Evolutionary conservation across 1,140 invertebrate genomes (phyloP).

Genomic region (Cephus cinctus): DNA sequence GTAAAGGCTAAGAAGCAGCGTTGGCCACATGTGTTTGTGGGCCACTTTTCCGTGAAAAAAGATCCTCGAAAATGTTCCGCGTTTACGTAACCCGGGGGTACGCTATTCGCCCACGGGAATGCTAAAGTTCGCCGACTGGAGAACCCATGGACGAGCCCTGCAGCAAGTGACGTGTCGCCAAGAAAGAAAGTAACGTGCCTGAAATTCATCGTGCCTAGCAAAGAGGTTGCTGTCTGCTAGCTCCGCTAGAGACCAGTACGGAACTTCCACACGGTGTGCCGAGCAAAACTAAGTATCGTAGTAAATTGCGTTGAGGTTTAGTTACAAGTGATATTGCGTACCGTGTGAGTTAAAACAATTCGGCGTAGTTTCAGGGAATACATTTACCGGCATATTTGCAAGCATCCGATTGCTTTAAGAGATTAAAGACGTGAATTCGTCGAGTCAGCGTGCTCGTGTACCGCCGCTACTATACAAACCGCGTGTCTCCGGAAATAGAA

Average conservation of each 20-base stretch:
- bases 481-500: too few species aligned
- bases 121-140: conserved; percentile 9
- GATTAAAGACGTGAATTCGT: conserved; percentile 24
- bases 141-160: conserved; percentile 7
- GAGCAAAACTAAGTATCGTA: too few species aligned
- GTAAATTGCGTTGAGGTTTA: too few species aligned
- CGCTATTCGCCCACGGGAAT: conserved; percentile 13
- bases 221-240: conserved; percentile 6
- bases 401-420: background rate
- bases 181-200: background rate
- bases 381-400: conserved; percentile 1
- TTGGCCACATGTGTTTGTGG: conserved; percentile 39
- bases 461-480: too few species aligned
- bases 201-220: background rate
- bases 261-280: background rate
- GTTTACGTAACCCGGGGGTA: conserved; percentile 41
- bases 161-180: conserved; percentile 11
- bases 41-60: conserved; percentile 26
- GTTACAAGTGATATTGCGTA: too few species aligned
- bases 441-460: conserved; percentile 33
- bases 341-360: background rate
- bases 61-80: conserved; percentile 31
- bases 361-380: background rate
- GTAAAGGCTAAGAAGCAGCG: conserved; percentile 31
- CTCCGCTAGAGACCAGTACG: background rate